Evolutionary conservation across 2,113 vertebrate species (phyloP).

Genomic region (Toxotes jaculatrix): DNA sequence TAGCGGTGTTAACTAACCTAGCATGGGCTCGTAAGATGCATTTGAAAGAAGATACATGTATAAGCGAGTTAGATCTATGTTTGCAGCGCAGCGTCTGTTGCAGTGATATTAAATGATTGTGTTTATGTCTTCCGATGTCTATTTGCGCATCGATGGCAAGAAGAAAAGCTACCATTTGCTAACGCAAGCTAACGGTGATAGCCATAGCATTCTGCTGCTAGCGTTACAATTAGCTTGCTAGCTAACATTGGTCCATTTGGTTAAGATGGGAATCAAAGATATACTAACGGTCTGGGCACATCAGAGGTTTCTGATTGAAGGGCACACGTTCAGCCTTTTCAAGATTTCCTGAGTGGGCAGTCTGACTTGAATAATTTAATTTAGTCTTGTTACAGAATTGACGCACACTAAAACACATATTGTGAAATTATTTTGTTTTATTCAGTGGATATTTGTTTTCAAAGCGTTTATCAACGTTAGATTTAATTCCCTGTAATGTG

Average conservation of each 20-base stretch:
- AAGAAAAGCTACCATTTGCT: conserved; percentile 3
- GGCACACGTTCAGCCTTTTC: background rate
- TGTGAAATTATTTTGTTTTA: background rate
- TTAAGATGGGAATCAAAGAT: background rate
- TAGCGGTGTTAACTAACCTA: conserved; percentile 67
- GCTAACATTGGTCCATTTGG: background rate
- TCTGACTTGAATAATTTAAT: background rate
- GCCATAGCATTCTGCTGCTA: conserved; percentile 24
- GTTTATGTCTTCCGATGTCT: background rate
- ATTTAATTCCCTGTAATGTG: background rate
- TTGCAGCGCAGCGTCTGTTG: background rate
- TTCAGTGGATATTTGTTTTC: background rate
- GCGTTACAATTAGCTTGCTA: conserved; percentile 3
- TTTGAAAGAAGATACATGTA: background rate
- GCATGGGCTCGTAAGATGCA: conserved; percentile 18
- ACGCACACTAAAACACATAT: background rate
- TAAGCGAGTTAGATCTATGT: rapidly evolving
- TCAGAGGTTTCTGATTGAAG: background rate
- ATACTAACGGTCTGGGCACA: background rate
- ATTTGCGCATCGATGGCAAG: background rate
- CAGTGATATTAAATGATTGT: rapidly evolving
- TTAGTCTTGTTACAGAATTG: too few species aligned
- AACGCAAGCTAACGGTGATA: conserved; percentile 13
- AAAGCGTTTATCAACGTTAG: background rate
- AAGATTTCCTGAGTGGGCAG: background rate